These are phyloP conservation scores for Pantala flavescens DNA, from an alignment of 1,140 invertebrate genomes.

Conservation along the genomic window DNA sequence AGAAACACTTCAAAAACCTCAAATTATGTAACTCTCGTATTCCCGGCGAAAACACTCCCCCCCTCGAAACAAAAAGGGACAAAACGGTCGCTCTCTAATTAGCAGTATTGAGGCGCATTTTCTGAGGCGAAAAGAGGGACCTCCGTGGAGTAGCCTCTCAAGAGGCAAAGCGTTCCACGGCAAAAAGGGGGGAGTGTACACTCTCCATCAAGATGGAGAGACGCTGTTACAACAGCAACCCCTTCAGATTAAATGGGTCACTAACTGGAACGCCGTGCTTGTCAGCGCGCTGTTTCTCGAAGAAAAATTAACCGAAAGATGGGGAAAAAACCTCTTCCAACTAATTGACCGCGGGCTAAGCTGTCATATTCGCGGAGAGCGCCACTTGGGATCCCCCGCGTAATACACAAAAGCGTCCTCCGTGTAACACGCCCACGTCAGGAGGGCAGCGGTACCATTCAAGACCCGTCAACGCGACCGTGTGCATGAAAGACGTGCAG, in stretches of 20 bases:
- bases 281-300: neutral
- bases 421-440: neutral
- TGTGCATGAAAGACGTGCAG: neutral
- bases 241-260: slow-evolving; percentile 1
- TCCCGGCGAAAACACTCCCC: too few relatives aligned
- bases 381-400: neutral
- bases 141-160: neutral
- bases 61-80: too few relatives aligned
- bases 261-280: neutral
- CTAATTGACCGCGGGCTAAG: slow-evolving; percentile 1
- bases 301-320: neutral
- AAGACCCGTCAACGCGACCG: neutral
- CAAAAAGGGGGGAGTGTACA: neutral
- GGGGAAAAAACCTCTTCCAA: neutral
- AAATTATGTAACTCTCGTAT: too few relatives aligned
- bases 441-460: neutral
- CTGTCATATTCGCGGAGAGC: neutral
- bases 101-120: slow-evolving; percentile 1
- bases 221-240: neutral
- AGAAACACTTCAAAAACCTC: too few relatives aligned
- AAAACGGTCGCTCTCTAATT: neutral
- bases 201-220: neutral
- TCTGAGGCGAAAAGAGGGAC: neutral
- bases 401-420: neutral
- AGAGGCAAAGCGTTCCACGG: neutral